Percentiles rank a stretch among this genome's conserved stretches.
phyloP scores from a whole-genome alignment of 2,797 vertebrate genomes.

The Urosaurus nigricauda region DNA sequence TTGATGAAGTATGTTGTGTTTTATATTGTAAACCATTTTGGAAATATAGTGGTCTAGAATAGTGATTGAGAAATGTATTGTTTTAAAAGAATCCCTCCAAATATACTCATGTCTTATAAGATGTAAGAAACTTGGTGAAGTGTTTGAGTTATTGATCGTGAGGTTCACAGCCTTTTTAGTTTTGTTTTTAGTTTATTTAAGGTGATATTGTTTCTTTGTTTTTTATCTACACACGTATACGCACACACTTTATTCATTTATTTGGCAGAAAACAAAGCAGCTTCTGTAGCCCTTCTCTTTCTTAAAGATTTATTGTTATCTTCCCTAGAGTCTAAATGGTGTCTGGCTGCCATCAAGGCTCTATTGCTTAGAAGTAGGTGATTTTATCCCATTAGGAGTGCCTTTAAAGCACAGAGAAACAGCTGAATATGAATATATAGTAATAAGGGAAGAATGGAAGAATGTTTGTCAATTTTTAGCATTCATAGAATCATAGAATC shows the following conservation, averaged over 20 bases:
- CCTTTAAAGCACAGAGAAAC: constrained; percentile 82
- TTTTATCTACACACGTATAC: constrained; percentile 24
- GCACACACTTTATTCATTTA: constrained; percentile 21
- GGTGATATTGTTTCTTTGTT: constrained; percentile 22
- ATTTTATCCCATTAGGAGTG: constrained; percentile 90
- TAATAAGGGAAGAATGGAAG: constrained; percentile 81
- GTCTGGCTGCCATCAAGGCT: constrained; percentile 88
- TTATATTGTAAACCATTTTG: neutral
- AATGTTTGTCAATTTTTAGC: constrained; percentile 80
- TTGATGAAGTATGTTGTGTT: neutral
- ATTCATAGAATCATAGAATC: too few species aligned
- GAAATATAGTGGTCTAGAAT: neutral
- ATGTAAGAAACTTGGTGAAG: too few species aligned
- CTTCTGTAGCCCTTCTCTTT: constrained; percentile 14
- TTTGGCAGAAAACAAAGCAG: constrained; percentile 64
- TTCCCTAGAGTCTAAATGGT: constrained; percentile 92
- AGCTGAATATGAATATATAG: constrained; percentile 90
- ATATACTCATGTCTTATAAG: constrained; percentile 32
- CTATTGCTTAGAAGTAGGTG: constrained; percentile 84
- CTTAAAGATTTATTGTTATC: constrained; percentile 42
- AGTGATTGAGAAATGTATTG: too few species aligned
- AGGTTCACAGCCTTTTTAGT: neutral
- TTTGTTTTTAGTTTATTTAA: constrained; percentile 5
- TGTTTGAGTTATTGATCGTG: too few species aligned
- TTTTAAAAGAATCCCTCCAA: too few species aligned